Evolutionary conservation across 2,113 vertebrate species (phyloP).

Genomic region (Malurus elegans): DNA sequence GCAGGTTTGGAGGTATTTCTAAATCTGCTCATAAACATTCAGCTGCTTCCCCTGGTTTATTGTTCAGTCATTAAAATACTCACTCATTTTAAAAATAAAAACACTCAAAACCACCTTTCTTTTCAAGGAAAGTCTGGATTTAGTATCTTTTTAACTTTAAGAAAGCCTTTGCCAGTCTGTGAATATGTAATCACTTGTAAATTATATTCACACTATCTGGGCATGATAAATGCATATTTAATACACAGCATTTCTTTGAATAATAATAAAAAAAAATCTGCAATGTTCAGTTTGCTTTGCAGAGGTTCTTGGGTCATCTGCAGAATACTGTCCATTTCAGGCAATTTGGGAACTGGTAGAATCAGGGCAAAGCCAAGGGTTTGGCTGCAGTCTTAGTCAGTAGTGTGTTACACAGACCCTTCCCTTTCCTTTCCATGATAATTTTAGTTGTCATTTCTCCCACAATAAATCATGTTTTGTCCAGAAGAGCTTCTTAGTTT

Average conservation of each 20-base stretch:
- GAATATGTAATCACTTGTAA: background rate
- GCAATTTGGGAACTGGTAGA: background rate
- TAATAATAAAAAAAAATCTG: background rate
- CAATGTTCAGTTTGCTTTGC: background rate
- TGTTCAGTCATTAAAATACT: background rate
- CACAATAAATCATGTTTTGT: background rate
- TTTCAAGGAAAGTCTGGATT: background rate
- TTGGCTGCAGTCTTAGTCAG: background rate
- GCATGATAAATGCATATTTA: background rate
- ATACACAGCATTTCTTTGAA: background rate
- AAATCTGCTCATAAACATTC: background rate
- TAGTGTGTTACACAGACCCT: background rate
- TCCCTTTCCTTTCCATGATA: background rate
- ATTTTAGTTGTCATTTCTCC: background rate
- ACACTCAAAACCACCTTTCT: background rate
- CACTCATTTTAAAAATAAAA: background rate
- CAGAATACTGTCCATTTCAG: background rate
- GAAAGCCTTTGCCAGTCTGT: background rate
- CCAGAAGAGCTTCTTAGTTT: background rate
- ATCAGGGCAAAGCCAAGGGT: background rate
- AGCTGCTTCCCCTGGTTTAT: background rate
- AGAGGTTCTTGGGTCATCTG: background rate
- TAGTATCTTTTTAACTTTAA: background rate
- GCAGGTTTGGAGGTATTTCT: background rate
- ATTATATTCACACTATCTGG: background rate